Evolutionary conservation across 2,113 vertebrate species (phyloP).

Genomic region (Hippotragus niger): DNA sequence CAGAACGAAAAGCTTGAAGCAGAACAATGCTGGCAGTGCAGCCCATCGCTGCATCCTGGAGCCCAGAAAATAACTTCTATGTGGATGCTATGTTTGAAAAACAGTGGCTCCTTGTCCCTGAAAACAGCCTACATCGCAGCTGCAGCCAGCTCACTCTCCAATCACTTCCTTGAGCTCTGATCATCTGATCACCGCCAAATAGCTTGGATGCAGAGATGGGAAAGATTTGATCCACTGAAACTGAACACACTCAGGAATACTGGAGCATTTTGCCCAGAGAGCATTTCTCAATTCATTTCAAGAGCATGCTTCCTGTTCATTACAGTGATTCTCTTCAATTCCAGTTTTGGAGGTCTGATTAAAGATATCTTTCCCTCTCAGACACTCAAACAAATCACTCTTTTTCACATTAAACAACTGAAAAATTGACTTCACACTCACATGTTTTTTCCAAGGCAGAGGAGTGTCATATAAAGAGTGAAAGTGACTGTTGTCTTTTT

Average conservation of each 20-base stretch:
- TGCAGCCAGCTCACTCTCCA: slow-evolving; percentile 90
- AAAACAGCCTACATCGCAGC: slow-evolving; percentile 92
- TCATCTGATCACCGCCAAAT: slow-evolving; percentile 94
- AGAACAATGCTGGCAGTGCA: slow-evolving; percentile 96
- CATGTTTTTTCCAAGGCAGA: neutral
- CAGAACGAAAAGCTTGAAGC: slow-evolving; percentile 91
- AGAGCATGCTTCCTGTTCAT: slow-evolving; percentile 64
- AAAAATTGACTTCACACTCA: slow-evolving; percentile 47
- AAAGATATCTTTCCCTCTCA: slow-evolving; percentile 58
- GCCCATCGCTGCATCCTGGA: slow-evolving; percentile 95
- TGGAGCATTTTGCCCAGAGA: slow-evolving; percentile 34
- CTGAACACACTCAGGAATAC: slow-evolving; percentile 68
- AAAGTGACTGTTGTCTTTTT: neutral
- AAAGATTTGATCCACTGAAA: slow-evolving; percentile 84
- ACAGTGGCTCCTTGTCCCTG: slow-evolving; percentile 94
- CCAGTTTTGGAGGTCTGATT: slow-evolving; percentile 61
- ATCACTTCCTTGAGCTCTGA: slow-evolving; percentile 88
- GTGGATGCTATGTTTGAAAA: slow-evolving; percentile 87
- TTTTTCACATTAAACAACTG: slow-evolving; percentile 51
- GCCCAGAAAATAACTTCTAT: slow-evolving; percentile 88
- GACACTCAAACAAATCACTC: slow-evolving; percentile 40
- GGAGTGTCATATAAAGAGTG: neutral
- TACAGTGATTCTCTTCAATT: slow-evolving; percentile 40
- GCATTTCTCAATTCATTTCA: slow-evolving; percentile 65
- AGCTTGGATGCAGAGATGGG: slow-evolving; percentile 87